A percentile compares a stretch with the other conserved stretches of the same genome.
These are phyloP conservation scores for Mycteria americana DNA, from an alignment of 2,797 vertebrate genomes.

Conservation along the genomic window DNA sequence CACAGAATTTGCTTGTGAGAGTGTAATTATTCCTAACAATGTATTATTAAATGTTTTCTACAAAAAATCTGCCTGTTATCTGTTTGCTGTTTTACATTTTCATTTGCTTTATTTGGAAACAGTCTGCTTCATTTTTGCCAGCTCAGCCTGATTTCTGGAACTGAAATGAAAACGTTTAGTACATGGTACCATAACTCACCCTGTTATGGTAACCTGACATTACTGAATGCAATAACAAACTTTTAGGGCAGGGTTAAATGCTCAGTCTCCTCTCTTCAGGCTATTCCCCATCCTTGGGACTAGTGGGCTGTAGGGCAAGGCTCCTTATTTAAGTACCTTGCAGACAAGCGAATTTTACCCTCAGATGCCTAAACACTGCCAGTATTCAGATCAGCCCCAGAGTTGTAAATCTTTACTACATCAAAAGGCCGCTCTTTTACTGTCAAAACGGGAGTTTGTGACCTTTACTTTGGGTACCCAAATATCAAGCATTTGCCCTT, in stretches of 20 bases:
- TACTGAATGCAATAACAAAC: neutral
- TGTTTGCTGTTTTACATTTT: neutral
- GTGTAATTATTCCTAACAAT: neutral
- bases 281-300: neutral
- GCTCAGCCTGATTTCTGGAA: neutral
- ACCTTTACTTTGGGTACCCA: neutral
- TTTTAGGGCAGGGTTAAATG: neutral
- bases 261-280: neutral
- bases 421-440: neutral
- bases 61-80: neutral
- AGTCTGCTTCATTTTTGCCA: neutral
- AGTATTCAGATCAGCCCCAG: neutral
- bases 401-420: neutral
- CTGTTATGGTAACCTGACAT: neutral
- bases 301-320: neutral
- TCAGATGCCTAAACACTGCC: neutral
- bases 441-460: neutral
- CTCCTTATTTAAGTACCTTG: neutral
- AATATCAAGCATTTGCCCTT: neutral
- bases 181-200: fast-evolving
- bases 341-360: neutral
- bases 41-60: constrained; percentile 26
- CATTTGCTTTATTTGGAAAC: neutral
- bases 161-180: neutral
- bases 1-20: neutral